Evolutionary conservation across 2,113 vertebrate genomes (phyloP), one percentile per base, ranked within the genome.

Genomic region (Halichoeres trimaculatus): DNA sequence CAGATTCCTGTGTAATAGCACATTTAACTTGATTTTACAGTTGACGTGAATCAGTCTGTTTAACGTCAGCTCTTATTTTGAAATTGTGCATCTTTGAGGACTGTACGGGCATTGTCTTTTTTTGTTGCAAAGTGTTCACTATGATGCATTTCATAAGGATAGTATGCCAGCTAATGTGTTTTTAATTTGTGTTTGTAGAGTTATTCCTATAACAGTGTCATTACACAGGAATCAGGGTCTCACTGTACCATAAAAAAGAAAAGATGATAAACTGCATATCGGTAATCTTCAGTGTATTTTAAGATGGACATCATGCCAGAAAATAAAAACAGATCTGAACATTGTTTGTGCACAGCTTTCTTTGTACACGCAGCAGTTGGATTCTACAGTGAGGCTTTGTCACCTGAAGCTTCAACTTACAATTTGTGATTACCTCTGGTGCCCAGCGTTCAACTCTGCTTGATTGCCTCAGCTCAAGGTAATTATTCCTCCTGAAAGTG

Each of bases 1-100:
- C 87, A 78, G 85, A 91, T 92, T 93, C 89, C 89, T 92, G 89
- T 92, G 90, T 93, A 93, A 90, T 88, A 75, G 74, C 85, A 65
- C 83, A 80, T 91, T 89, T 81, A 86, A 84, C 72, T 85, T 79
- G 4, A 85, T 75, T 81, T 80, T 76, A 74, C 67, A 20, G 48
- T 73, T 17, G 80, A 79, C 61, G 79, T 75, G 30, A 81, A 57
- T 60, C 17, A 1, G 45, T 77, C 47, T 23, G 70, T 55, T 61
- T 62, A 26, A 58, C 38, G 78, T 78, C 78, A 9, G 34, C 30
- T 73, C 24, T 76, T 80, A 74, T 74, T 70, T 34, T 34, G 23
- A 22, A 82, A 54, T 73, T 48, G 68, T 84, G 72, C 75, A 74
- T 82, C 69, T 62, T 71, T 66, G 66, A 69, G 56, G 80, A 83